Conservation (phyloP, 2,113 vertebrate genomes). For the Meles meles region DNA sequence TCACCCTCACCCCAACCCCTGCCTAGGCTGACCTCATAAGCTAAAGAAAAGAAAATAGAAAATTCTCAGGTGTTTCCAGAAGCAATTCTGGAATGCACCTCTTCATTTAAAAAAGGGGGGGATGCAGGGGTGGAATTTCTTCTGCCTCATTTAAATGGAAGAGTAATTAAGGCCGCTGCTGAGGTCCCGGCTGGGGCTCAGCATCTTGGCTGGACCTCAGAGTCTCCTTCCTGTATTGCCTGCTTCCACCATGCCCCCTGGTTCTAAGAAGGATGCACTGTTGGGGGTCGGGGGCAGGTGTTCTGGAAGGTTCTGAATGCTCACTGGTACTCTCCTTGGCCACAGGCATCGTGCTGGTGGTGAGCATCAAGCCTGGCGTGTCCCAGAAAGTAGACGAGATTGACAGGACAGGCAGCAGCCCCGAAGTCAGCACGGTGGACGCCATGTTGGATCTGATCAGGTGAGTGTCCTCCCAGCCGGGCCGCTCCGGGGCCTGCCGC, state of each 20-base stretch:
- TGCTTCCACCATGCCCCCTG: not conserved
- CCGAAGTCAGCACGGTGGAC: constrained; percentile 94
- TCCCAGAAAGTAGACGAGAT: constrained; percentile 90
- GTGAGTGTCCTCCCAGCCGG: constrained; percentile 76
- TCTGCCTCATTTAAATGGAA: not conserved
- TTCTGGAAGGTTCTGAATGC: constrained; percentile 8
- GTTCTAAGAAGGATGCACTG: not conserved
- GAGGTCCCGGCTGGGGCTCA: not conserved
- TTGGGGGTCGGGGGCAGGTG: not conserved
- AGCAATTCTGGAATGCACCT: not conserved
- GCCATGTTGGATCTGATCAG: constrained; percentile 96
- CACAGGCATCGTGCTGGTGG: constrained; percentile 94
- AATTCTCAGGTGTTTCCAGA: constrained; percentile 14
- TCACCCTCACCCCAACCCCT: not conserved
- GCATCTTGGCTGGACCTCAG: not conserved
- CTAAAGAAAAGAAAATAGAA: not conserved
- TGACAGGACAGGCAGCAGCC: constrained; percentile 89
- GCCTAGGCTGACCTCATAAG: not conserved
- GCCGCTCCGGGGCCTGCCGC: not conserved
- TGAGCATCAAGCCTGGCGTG: constrained; percentile 94
- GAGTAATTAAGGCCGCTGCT: not conserved
- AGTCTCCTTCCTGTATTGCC: not conserved
- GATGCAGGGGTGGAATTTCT: not conserved
- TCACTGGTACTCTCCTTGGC: constrained; percentile 31
- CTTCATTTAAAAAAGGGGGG: not conserved